phyloP scores from a whole-genome alignment of 1,140 invertebrate species.

The Nebria ingens region DNA sequence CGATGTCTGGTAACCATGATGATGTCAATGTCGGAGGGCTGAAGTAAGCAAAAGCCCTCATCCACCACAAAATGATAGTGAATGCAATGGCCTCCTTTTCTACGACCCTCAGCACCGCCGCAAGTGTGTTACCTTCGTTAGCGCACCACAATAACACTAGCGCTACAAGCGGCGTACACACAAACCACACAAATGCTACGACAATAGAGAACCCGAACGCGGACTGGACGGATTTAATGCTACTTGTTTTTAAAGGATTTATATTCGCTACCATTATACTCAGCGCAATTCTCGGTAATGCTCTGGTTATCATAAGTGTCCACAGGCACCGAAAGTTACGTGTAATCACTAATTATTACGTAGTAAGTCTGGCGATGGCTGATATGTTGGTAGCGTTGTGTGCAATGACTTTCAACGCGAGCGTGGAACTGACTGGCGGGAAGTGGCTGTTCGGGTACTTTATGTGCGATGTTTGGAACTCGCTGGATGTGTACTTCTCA shows the following conservation, averaged over 20 bases:
- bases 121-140: slow-evolving; percentile 17
- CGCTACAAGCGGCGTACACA: not conserved
- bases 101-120: slow-evolving; percentile 26
- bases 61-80: slow-evolving; percentile 26
- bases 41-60: not conserved
- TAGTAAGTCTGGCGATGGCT: slow-evolving; percentile 84
- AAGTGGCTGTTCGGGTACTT: slow-evolving; percentile 78
- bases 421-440: slow-evolving; percentile 63
- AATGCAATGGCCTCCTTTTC: slow-evolving; percentile 33
- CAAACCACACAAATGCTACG: slow-evolving; percentile 28
- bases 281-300: slow-evolving; percentile 77
- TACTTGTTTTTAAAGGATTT: slow-evolving; percentile 57
- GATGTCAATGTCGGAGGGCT: not conserved
- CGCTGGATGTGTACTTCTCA: slow-evolving; percentile 90
- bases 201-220: slow-evolving; percentile 27
- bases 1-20: too few species aligned
- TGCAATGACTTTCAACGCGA: slow-evolving; percentile 93
- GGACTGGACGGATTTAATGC: slow-evolving; percentile 40
- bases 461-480: slow-evolving; percentile 92
- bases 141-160: slow-evolving; percentile 21
- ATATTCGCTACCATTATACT: slow-evolving; percentile 76
- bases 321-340: slow-evolving; percentile 60
- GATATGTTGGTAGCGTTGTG: slow-evolving; percentile 86
- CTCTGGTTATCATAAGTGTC: slow-evolving; percentile 71
- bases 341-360: slow-evolving; percentile 90